Evolutionary conservation across 23 tunicate species (phyloP).

Genomic region (Styela plicata): DNA sequence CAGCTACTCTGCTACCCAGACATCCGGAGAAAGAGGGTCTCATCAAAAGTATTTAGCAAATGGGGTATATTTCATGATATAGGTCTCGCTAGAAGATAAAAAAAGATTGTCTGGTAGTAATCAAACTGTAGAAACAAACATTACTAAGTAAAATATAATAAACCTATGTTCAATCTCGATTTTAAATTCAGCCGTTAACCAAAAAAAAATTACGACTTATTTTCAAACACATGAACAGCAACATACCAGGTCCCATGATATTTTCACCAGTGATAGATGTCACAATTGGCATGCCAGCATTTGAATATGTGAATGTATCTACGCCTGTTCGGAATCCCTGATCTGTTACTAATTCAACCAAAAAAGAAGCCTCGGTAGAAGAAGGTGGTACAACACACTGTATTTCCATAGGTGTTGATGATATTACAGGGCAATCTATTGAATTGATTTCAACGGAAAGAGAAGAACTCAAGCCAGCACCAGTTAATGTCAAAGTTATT

Average conservation of each 20-base stretch:
- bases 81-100: no score
- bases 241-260: neutral
- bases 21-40: no score
- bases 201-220: no score
- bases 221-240: no score
- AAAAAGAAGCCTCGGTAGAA: neutral
- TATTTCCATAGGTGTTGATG: neutral
- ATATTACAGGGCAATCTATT: neutral
- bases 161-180: no score
- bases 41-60: no score
- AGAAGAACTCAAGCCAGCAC: neutral
- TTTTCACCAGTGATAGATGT: neutral
- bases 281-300: slow-evolving; percentile 16
- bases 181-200: no score
- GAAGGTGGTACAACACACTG: neutral
- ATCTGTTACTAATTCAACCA: neutral
- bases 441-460: neutral
- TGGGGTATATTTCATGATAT: no score
- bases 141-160: no score
- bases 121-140: no score
- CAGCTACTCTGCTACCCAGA: no score
- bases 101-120: no score
- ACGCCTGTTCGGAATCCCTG: neutral
- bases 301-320: neutral
- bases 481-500: neutral